Evolutionary conservation across 2,888 invertebrate genomes (phyloP), one percentile per base, ranked within the genome.

Genomic region (Orthosia incerta): DNA sequence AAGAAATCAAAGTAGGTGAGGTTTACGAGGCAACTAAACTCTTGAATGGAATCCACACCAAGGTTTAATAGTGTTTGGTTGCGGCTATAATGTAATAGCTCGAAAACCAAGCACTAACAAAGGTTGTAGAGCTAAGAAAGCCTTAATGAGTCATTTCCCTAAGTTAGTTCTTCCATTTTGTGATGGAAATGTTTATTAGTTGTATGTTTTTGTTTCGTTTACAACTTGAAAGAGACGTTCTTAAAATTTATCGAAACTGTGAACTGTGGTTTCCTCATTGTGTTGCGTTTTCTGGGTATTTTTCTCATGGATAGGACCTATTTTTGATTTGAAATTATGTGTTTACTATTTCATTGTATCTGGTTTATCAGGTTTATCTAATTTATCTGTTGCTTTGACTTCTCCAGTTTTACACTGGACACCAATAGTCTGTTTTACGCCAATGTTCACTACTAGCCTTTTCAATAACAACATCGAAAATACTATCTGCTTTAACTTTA

Each of bases 41-140:
- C 56, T 79, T 75, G 74, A 78, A 79, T 79, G 61, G 60, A 74
- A 65, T 74, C 50, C 45, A 55, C 71, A 62, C 61, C 62, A 63
- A 69, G 61, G 62, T 70, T 76, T 81, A 77, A 60, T 82, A 78
- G 78, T 80, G 81, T 81, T 81, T 82, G 82, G 82, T 71, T 71
- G 79, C 20, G 64, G 71, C 62, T 60, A 69, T 71, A 74, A 73
- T 73, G 69, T 69, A 75, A 60, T 63, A 50, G 68, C 50, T 81
- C 70, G 67, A 66, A 81, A 69, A 74, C 68, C 74, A 45, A 67
- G 53, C 12, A 20, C 23, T 39, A 59, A 66, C 79, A 82, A 74
- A 75, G 62, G 59, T 62, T 71, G 68, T 23, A 39, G 64, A 46
- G 53, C 59, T 71, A 62, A 74, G 68, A 71, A 65, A 79, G 67